Evolutionary conservation across 2,113 vertebrate genomes (phyloP).

Genomic region (Columba livia): DNA sequence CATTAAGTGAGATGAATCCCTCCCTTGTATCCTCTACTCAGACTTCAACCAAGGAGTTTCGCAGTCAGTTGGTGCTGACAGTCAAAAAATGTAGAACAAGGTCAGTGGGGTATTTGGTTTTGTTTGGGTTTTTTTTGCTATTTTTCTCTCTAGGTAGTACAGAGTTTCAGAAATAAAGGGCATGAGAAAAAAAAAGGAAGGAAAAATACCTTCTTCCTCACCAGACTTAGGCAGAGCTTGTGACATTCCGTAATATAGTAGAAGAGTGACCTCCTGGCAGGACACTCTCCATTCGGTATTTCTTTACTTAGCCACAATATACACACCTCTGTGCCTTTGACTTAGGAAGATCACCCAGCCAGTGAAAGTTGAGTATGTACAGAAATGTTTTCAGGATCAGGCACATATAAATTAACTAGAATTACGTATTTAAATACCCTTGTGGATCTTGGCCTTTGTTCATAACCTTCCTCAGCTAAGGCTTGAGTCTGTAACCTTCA

Average conservation of each 20-base stretch:
- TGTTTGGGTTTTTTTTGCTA: not conserved
- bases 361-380: not conserved
- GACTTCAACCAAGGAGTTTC: not conserved
- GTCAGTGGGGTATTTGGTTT: fast-evolving
- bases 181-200: not conserved
- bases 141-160: not conserved
- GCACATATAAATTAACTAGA: constrained; percentile 46
- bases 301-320: not conserved
- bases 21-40: not conserved
- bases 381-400: constrained; percentile 13
- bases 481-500: not conserved
- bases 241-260: not conserved
- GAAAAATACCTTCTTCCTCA: not conserved
- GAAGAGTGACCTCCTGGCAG: not conserved
- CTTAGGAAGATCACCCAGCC: not conserved
- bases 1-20: not conserved
- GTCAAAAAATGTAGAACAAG: not conserved
- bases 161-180: not conserved
- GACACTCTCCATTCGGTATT: not conserved
- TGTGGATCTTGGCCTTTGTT: constrained; percentile 54
- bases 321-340: not conserved
- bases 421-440: not conserved
- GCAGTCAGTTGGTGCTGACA: not conserved
- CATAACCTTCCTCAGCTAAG: not conserved
- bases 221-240: not conserved